A percentile compares a stretch with the other conserved stretches of the same genome.
Conservation (phyloP, 2,888 invertebrate genomes). For the Lumbricus terrestris region DNA sequence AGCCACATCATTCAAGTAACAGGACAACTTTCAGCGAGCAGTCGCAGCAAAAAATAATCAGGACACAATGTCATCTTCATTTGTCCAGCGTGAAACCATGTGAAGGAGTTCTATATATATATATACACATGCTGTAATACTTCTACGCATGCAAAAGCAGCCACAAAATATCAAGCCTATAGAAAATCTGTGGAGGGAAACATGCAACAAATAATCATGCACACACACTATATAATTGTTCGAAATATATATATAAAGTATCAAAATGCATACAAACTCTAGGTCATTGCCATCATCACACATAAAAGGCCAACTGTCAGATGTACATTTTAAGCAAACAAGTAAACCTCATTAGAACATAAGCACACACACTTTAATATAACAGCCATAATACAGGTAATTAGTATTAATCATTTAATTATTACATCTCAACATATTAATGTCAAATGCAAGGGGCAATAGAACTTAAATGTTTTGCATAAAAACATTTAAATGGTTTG, state of each 20-base stretch:
- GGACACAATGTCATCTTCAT: neutral
- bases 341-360: neutral
- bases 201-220: neutral
- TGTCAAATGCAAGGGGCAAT: neutral
- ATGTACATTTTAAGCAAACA: neutral
- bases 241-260: neutral
- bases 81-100: neutral
- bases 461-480: neutral
- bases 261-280: constrained; percentile 3
- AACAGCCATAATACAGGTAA: neutral
- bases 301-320: neutral
- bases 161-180: neutral
- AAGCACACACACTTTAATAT: neutral
- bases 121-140: neutral
- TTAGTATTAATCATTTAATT: neutral
- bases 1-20: neutral
- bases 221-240: neutral
- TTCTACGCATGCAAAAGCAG: neutral
- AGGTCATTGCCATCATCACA: constrained; percentile 3
- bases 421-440: constrained; percentile 3
- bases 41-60: neutral
- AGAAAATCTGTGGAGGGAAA: neutral
- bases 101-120: neutral
- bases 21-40: neutral
- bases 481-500: neutral